Evolutionary conservation across 2,888 invertebrate genomes (phyloP).

Genomic region (Tipula helvola): DNA sequence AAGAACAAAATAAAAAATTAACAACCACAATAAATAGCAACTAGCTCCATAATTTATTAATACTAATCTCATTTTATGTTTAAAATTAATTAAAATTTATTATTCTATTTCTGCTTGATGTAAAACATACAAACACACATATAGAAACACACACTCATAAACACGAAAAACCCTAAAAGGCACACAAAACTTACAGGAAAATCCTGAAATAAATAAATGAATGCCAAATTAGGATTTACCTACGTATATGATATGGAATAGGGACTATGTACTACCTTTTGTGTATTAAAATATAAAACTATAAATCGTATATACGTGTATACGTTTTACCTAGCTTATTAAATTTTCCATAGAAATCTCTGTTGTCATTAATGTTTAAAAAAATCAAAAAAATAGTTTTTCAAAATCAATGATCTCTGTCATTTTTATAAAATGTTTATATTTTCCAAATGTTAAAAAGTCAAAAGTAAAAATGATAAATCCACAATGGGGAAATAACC

Average conservation of each 20-base stretch:
- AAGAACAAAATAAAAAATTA: background rate
- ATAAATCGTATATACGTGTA: background rate
- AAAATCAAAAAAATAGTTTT: no score
- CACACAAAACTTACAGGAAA: background rate
- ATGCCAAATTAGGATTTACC: background rate
- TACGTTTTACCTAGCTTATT: background rate
- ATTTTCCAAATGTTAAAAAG: background rate
- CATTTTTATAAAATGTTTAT: background rate
- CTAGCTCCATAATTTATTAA: background rate
- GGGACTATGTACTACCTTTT: background rate
- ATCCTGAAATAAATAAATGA: background rate
- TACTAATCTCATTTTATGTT: background rate
- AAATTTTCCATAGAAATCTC: background rate
- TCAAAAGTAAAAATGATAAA: background rate
- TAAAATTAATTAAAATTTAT: conserved; percentile 4
- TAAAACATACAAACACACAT: background rate
- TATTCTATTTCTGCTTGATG: background rate
- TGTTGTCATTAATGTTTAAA: background rate
- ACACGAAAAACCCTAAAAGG: background rate
- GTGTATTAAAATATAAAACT: background rate
- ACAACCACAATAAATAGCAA: background rate
- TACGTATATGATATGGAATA: background rate
- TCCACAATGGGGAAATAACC: background rate
- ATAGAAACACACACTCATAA: background rate
- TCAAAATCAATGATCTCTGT: background rate